phyloP scores from a whole-genome alignment of 2,888 invertebrate species.

The Himalopsyche tibetana region DNA sequence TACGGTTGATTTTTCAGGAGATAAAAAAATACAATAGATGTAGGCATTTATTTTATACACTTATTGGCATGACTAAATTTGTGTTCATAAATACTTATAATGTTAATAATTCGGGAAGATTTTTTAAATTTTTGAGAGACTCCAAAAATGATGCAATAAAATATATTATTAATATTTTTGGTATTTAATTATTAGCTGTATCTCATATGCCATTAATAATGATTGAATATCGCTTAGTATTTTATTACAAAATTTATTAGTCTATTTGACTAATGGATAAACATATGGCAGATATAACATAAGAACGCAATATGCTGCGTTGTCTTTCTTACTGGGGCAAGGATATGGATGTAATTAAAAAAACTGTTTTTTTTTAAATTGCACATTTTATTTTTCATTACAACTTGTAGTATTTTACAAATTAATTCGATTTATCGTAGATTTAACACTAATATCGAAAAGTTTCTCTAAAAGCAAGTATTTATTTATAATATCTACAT shows the following conservation, averaged over 20 bases:
- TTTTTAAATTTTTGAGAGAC: too few species aligned
- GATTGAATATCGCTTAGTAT: not conserved
- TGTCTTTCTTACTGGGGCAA: not conserved
- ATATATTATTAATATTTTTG: too few species aligned
- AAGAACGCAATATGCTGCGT: not conserved
- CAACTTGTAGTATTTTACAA: constrained; percentile 61
- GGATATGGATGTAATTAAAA: constrained; percentile 3
- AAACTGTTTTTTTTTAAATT: constrained; percentile 49
- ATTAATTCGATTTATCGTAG: constrained; percentile 58
- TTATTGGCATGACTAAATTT: too few species aligned
- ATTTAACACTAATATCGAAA: constrained; percentile 56
- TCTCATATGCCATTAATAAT: not conserved
- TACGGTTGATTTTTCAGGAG: too few species aligned
- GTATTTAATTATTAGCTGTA: too few species aligned
- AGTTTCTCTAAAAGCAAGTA: constrained; percentile 58
- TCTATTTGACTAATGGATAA: constrained; percentile 44
- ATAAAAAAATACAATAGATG: too few species aligned
- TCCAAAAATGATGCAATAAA: too few species aligned
- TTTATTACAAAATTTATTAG: not conserved
- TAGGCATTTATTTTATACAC: too few species aligned
- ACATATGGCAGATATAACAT: constrained; percentile 45
- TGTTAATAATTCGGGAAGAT: too few species aligned
- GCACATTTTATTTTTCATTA: constrained; percentile 60
- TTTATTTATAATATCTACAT: constrained; percentile 54
- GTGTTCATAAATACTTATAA: too few species aligned